These are phyloP conservation scores for Meteorus cinctellus DNA, from an alignment of 2,888 invertebrate genomes.

Conservation along the genomic window DNA sequence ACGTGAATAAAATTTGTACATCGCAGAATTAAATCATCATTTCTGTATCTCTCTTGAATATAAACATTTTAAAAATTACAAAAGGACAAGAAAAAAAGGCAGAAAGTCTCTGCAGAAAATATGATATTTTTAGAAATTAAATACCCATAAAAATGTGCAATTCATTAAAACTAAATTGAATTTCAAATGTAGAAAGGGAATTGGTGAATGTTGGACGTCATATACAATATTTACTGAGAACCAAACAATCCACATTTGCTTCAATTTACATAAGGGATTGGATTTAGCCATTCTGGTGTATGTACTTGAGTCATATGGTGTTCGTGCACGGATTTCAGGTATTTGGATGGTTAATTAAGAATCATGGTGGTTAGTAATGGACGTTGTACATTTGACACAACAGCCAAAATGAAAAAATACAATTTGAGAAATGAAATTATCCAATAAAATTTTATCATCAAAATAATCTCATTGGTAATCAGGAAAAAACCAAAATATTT, in stretches of 20 bases:
- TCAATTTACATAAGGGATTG: slow-evolving; percentile 40
- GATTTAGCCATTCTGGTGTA: slow-evolving; percentile 17
- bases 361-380: slow-evolving; percentile 26
- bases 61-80: too few relatives aligned
- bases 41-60: too few relatives aligned
- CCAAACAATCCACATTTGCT: slow-evolving; percentile 37
- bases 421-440: too few relatives aligned
- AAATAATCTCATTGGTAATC: too few relatives aligned
- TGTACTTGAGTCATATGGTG: slow-evolving; percentile 26
- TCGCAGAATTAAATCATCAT: too few relatives aligned
- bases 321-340: slow-evolving; percentile 44
- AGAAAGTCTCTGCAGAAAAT: too few relatives aligned
- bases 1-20: background rate
- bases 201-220: slow-evolving; percentile 18
- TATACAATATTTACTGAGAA: slow-evolving; percentile 21
- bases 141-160: background rate
- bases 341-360: slow-evolving; percentile 59
- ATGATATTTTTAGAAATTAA: background rate
- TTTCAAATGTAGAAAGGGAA: slow-evolving; percentile 28
- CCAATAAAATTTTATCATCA: too few relatives aligned
- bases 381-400: background rate
- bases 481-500: too few relatives aligned
- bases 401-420: too few relatives aligned
- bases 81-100: too few relatives aligned
- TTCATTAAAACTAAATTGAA: background rate